Percentiles rank a stretch among this genome's conserved stretches.
phyloP scores from a whole-genome alignment of 92 coral and sea anemone genomes.

The Epizoanthus illoricatus region DNA sequence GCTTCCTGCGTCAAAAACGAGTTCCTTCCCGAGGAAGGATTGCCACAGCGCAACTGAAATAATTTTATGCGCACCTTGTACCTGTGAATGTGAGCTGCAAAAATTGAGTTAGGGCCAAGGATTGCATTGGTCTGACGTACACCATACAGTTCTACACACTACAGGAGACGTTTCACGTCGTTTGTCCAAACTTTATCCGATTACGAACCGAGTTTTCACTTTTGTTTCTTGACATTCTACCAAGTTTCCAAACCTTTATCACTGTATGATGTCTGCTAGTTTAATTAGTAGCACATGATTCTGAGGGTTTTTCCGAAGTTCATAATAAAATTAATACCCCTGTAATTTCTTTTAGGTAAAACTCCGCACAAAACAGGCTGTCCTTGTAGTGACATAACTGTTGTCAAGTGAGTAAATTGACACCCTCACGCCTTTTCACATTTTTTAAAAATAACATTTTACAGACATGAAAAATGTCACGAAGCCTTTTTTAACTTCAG shows the following conservation, averaged over 20 bases:
- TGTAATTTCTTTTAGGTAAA: conserved; percentile 3
- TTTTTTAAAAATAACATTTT: conserved; percentile 9
- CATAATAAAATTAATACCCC: conserved; percentile 14
- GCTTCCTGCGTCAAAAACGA: not conserved
- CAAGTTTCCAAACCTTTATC: conserved; percentile 6
- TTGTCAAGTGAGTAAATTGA: not conserved
- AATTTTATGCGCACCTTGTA: too few relatives aligned
- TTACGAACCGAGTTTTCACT: not conserved
- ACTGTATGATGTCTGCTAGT: not conserved
- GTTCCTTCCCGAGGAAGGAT: not conserved
- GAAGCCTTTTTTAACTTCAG: not conserved
- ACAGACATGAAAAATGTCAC: not conserved
- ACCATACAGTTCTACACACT: not conserved
- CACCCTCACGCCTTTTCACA: conserved; percentile 12
- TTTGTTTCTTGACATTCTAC: not conserved
- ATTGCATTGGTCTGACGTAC: not conserved
- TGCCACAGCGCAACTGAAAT: too few relatives aligned
- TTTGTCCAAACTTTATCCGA: not conserved
- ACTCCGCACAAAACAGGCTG: not conserved
- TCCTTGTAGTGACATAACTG: too few relatives aligned
- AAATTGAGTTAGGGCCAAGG: not conserved
- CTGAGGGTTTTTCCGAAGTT: conserved; percentile 25
- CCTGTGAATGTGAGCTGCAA: not conserved
- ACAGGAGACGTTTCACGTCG: conserved; percentile 5
- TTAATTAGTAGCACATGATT: conserved; percentile 26